Percentiles rank a stretch among this genome's conserved stretches.
These are phyloP conservation scores for Uromys caudimaculatus DNA, from an alignment of 2,797 vertebrate genomes.

Conservation along the genomic window DNA sequence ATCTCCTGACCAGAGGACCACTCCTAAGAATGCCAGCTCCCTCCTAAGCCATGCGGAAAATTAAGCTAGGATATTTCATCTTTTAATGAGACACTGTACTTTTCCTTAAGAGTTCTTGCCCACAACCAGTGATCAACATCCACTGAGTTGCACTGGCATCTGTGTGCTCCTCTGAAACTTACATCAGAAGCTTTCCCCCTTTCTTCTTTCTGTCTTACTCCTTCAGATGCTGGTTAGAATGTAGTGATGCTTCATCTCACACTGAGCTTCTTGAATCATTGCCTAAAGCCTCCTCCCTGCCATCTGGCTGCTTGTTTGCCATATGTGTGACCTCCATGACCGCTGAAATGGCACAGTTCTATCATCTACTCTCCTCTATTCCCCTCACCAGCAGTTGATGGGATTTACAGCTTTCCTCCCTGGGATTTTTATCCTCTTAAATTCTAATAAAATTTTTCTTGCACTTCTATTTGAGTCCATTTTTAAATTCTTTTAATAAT, in stretches of 20 bases:
- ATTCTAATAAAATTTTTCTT: neutral
- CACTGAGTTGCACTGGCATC: neutral
- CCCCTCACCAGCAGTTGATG: neutral
- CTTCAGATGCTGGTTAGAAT: neutral
- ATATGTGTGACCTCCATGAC: neutral
- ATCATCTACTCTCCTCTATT: no score
- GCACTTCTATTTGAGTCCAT: neutral
- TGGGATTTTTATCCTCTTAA: neutral
- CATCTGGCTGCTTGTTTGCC: neutral
- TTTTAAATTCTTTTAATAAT: neutral
- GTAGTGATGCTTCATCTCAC: neutral
- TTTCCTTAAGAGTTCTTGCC: neutral
- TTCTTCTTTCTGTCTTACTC: neutral
- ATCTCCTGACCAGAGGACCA: neutral
- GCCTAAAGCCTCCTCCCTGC: neutral
- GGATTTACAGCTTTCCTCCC: neutral
- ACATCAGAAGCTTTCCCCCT: neutral
- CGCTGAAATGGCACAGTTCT: neutral
- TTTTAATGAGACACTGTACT: neutral
- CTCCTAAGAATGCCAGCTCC: neutral
- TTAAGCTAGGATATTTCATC: neutral
- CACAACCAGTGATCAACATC: no score
- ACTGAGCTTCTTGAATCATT: neutral
- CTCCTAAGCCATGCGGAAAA: neutral
- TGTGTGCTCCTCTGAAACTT: neutral